phyloP scores from a whole-genome alignment of 2,797 vertebrate species.

The Furcifer pardalis region DNA sequence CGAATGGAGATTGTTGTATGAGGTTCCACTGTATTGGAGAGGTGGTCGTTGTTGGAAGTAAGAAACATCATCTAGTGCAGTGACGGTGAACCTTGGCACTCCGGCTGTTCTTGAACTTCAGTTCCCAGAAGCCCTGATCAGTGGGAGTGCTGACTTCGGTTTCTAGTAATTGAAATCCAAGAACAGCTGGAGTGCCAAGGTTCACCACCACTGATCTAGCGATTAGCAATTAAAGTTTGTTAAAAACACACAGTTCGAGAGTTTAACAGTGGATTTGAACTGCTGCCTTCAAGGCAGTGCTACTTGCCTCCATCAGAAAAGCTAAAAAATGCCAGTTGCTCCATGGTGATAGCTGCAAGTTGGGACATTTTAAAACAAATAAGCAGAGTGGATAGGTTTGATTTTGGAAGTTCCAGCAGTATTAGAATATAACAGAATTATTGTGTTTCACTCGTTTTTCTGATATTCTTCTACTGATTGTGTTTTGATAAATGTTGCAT shows the following conservation, averaged over 20 bases:
- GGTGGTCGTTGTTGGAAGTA: conserved; percentile 3
- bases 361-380: background rate
- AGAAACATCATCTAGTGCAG: background rate
- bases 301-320: too few species aligned
- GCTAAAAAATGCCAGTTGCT: background rate
- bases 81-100: too few species aligned
- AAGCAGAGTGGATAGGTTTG: background rate
- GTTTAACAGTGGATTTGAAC: background rate
- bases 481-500: background rate
- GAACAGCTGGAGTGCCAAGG: too few species aligned
- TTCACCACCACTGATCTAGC: too few species aligned
- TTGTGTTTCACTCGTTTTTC: background rate
- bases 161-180: too few species aligned
- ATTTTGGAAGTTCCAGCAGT: background rate
- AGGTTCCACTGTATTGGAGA: too few species aligned
- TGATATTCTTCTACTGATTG: too few species aligned
- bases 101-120: too few species aligned
- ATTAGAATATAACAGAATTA: too few species aligned
- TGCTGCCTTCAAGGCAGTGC: background rate
- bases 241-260: background rate
- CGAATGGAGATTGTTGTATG: too few species aligned
- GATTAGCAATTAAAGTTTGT: background rate
- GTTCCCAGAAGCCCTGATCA: too few species aligned
- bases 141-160: too few species aligned
- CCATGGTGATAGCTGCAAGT: background rate